Percentiles rank a stretch among this genome's conserved stretches.
Evolutionary conservation across 2,113 vertebrate species (phyloP).

Genomic region (Geococcyx californianus): DNA sequence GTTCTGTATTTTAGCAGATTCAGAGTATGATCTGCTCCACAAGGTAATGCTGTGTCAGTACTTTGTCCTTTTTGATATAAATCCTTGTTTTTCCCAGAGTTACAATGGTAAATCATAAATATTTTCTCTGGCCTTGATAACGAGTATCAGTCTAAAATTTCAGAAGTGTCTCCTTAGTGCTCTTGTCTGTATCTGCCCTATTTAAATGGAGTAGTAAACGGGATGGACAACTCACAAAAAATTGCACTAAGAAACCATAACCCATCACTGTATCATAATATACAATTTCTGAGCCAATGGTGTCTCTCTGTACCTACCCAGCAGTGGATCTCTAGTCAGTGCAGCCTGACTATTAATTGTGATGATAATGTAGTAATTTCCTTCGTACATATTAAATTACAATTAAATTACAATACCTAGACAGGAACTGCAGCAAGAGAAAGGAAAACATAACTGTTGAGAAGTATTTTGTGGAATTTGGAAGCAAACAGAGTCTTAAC

Average conservation of each 20-base stretch:
- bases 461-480: neutral
- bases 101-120: neutral
- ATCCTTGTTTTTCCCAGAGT: neutral
- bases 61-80: neutral
- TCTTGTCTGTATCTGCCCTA: neutral
- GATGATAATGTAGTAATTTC: neutral
- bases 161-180: neutral
- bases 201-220: neutral
- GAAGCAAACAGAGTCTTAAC: neutral
- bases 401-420: neutral
- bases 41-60: neutral
- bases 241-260: neutral
- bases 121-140: neutral
- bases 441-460: neutral
- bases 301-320: neutral
- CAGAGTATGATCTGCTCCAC: neutral
- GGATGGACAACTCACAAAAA: neutral
- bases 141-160: neutral
- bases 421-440: neutral
- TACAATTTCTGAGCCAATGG: neutral
- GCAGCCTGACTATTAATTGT: neutral
- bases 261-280: neutral
- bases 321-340: neutral
- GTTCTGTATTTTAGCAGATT: neutral
- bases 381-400: neutral